Conservation (phyloP, 1,140 invertebrate genomes). For the Listronotus bonariensis region DNA sequence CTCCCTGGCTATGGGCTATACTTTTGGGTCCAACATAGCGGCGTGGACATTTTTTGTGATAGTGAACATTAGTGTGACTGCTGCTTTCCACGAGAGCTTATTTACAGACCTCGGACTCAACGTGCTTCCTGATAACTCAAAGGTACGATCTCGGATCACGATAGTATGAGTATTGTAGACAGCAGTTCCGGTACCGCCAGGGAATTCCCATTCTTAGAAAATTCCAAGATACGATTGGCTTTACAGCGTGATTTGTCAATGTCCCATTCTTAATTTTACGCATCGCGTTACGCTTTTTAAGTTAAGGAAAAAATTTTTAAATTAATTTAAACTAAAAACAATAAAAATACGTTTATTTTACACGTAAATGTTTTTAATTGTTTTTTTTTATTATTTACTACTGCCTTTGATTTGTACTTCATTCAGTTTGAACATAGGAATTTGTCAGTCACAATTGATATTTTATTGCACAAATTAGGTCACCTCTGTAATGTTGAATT, state of each 20-base stretch:
- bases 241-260: no score
- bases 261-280: not conserved
- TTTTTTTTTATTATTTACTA: no score
- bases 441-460: no score
- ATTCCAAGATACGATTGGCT: constrained; percentile 28
- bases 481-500: no score
- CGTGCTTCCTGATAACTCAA: constrained; percentile 42
- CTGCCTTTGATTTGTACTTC: no score
- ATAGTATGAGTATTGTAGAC: not conserved
- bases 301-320: no score
- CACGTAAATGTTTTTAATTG: no score
- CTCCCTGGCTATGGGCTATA: constrained; percentile 48
- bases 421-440: no score
- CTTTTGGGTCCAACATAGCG: constrained; percentile 40
- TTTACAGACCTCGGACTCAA: constrained; percentile 44
- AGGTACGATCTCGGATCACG: constrained; percentile 34
- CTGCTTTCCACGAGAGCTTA: constrained; percentile 32
- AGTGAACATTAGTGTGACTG: constrained; percentile 37
- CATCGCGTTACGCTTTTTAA: not conserved
- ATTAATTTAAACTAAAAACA: no score
- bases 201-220: constrained; percentile 34
- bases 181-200: constrained; percentile 17
- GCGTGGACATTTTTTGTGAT: constrained; percentile 46
- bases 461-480: no score
- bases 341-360: no score